These are phyloP conservation scores for Hyalella azteca DNA, from an alignment of 2,888 invertebrate species.

Conservation along the genomic window DNA sequence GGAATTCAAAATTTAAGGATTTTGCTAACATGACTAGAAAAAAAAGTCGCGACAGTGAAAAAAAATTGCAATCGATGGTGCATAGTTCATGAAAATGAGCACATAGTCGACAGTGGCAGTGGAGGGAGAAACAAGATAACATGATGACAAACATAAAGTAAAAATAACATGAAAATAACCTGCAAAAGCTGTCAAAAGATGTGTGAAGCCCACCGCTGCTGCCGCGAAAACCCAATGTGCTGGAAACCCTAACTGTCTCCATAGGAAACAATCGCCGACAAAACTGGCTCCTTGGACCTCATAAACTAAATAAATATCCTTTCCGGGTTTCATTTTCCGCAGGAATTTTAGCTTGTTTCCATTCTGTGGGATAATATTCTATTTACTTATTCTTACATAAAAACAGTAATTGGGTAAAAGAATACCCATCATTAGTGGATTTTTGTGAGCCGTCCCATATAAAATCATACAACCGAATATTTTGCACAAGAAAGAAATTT, in stretches of 20 bases:
- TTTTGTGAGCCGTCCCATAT: neutral
- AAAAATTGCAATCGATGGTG: neutral
- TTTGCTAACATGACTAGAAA: too few species aligned
- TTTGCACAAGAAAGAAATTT: neutral
- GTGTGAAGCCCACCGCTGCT: neutral
- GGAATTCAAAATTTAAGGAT: too few species aligned
- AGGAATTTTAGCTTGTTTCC: neutral
- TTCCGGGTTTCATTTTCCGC: neutral
- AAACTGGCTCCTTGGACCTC: neutral
- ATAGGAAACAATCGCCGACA: neutral
- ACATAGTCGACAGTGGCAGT: too few species aligned
- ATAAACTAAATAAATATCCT: neutral
- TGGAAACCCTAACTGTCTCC: constrained; percentile 13
- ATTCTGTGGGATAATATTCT: neutral
- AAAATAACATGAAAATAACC: neutral
- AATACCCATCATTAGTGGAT: too few species aligned
- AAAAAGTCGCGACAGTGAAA: too few species aligned
- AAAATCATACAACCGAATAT: neutral
- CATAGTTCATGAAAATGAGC: neutral
- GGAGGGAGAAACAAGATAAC: too few species aligned
- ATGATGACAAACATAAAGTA: too few species aligned
- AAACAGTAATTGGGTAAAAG: neutral
- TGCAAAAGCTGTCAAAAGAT: neutral
- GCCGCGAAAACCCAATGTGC: neutral
- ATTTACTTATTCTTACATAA: neutral